Conservation (phyloP, 1,140 invertebrate species). For the Archegozetes longisetosus region DNA sequence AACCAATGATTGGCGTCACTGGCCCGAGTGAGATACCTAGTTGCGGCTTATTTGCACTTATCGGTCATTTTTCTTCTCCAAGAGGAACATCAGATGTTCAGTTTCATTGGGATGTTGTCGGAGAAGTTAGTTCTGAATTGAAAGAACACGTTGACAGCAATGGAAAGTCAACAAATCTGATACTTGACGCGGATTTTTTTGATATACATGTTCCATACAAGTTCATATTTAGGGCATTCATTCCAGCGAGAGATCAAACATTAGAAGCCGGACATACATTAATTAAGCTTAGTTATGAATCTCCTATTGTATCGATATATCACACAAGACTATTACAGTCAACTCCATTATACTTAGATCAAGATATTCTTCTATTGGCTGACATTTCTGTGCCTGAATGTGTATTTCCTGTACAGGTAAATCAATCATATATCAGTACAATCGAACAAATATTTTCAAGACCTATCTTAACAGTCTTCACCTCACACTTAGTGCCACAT, state of each 20-base stretch:
- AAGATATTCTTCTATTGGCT: conserved; percentile 8
- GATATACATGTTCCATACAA: conserved; percentile 3
- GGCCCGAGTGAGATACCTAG: conserved; percentile 17
- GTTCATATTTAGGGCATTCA: conserved; percentile 10
- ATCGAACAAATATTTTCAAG: no score
- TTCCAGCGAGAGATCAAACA: conserved; percentile 1
- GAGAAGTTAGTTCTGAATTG: conserved; percentile 6
- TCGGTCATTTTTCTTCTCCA: conserved; percentile 21
- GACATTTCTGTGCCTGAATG: conserved; percentile 13
- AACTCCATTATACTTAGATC: conserved; percentile 3
- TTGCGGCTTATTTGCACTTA: conserved; percentile 20
- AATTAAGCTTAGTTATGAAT: conserved; percentile 6
- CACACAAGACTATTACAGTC: conserved; percentile 4
- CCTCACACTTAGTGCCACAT: no score
- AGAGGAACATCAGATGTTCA: conserved; percentile 15
- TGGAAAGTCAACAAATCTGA: conserved; percentile 12
- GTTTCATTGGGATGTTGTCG: conserved; percentile 13
- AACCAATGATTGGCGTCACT: conserved; percentile 14
- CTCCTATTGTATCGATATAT: conserved; percentile 15
- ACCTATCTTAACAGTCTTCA: no score
- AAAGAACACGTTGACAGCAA: not conserved
- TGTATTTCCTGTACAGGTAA: conserved; percentile 10
- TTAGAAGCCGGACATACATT: conserved; percentile 6
- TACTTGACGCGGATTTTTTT: conserved; percentile 5
- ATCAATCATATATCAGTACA: no score